phyloP scores from a whole-genome alignment of 1,140 invertebrate genomes.

The Anagrus nilaparvatae region DNA sequence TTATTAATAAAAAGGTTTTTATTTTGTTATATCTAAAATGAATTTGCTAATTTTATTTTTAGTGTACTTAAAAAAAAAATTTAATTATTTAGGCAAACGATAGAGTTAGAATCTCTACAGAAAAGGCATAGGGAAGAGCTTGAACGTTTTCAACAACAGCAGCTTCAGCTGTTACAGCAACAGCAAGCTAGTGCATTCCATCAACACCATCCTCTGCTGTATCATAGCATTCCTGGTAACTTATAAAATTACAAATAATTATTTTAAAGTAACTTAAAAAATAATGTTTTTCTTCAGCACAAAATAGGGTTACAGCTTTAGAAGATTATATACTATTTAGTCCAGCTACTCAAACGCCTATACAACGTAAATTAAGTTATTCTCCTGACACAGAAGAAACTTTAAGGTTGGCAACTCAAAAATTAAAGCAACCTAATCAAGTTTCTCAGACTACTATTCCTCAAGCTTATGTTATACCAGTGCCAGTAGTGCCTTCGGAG shows the following conservation, averaged over 20 bases:
- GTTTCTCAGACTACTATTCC: slow-evolving; percentile 21
- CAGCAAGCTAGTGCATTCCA: slow-evolving; percentile 39
- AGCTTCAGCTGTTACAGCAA: slow-evolving; percentile 36
- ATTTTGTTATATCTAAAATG: slow-evolving; percentile 7
- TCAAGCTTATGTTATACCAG: slow-evolving; percentile 39
- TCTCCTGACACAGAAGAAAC: slow-evolving; percentile 39
- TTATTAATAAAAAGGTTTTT: slow-evolving; percentile 38
- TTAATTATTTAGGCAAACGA: slow-evolving; percentile 31
- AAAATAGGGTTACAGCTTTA: slow-evolving; percentile 31
- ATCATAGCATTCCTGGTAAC: slow-evolving; percentile 34
- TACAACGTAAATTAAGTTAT: slow-evolving; percentile 32
- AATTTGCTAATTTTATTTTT: neutral
- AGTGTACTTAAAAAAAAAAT: neutral
- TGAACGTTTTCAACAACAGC: slow-evolving; percentile 39
- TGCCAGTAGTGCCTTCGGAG: slow-evolving; percentile 38
- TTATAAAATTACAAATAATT: neutral
- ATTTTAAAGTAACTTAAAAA: neutral
- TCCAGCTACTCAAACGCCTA: slow-evolving; percentile 36
- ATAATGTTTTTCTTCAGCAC: slow-evolving; percentile 20
- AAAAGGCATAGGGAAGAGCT: slow-evolving; percentile 38
- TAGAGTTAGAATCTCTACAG: slow-evolving; percentile 38
- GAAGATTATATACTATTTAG: slow-evolving; percentile 41
- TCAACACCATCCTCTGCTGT: slow-evolving; percentile 36
- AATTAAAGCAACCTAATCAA: slow-evolving; percentile 31
- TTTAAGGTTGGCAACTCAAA: slow-evolving; percentile 37